Evolutionary conservation across 2,797 vertebrate genomes (phyloP), one percentile per base, ranked within the genome.

Genomic region (Pseudochirops cupreus): DNA sequence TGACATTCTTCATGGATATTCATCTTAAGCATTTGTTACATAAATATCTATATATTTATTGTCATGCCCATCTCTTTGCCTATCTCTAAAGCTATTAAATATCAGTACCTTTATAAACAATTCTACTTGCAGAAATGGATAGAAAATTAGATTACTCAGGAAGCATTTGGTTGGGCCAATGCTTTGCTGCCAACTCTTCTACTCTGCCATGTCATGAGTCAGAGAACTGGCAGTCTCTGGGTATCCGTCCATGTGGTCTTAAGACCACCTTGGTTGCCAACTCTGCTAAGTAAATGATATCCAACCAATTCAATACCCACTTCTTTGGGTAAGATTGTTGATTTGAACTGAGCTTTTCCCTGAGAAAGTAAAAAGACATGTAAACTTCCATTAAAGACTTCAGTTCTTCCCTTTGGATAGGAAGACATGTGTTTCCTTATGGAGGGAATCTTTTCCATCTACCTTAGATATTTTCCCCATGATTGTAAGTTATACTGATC

Each of bases 201-300:
- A 55, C 96, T 97, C 95, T 97, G 96, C 96, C 95, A 67, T 97
- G 96, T 96, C 97, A 96, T 98, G 97, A 98, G 97, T 98, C 98
- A 98, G 92, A 96, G 96, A 95, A 97, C 97, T 98, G 98, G 97
- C 96, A 98, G 82, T 53, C 95, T 96, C 92, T 91, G 90, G 95
- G 95, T 93, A 96, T 97, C 97, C 96, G 96, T 97, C 97, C 96
- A 97, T 29, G 91, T 31, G 9, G 93, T 95, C 97, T 96, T 92
- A 94, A 97, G 97, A 96, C 95, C 96, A 91, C 96, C 91, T 93
- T 0, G 56, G 62, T 82, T 97, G 97, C 97, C 98, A 98, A 96
- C 91, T 96, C 96, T 96, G 53, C 89, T 91, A 90, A 95, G 94
- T 97, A 11, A 53, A 91, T 92, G 54, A 90, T 95, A 58, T 94